Conservation (phyloP, 53 echinoderm and acorn worm species). For the Apostichopus leukothele region DNA sequence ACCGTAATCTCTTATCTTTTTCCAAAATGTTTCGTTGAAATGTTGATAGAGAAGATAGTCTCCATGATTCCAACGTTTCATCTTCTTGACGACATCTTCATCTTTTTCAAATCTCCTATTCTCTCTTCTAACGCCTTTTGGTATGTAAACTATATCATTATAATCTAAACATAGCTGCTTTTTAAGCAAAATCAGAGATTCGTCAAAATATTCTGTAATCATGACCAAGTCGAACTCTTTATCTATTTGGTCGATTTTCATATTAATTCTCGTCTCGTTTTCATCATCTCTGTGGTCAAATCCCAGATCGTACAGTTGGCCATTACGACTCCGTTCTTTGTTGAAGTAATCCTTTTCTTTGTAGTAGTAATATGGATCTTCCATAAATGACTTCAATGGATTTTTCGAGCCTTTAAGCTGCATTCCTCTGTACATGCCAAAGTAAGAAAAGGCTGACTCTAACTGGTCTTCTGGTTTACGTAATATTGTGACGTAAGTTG, state of each 20-base stretch:
- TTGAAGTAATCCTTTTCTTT: neutral
- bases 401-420: neutral
- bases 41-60: constrained; percentile 60
- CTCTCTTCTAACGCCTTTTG: constrained; percentile 31
- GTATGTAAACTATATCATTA: constrained; percentile 56
- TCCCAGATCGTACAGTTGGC: constrained; percentile 60
- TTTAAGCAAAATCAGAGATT: constrained; percentile 59
- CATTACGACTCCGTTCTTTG: constrained; percentile 39
- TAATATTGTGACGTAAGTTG: constrained; percentile 62
- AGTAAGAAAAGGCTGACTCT: constrained; percentile 31
- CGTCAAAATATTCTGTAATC: constrained; percentile 61
- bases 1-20: constrained; percentile 57
- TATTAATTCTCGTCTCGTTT: constrained; percentile 10
- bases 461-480: constrained; percentile 49
- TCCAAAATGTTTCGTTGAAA: constrained; percentile 70
- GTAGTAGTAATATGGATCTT: constrained; percentile 6
- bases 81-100: constrained; percentile 9
- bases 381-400: constrained; percentile 21
- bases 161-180: constrained; percentile 60
- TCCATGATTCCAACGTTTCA: constrained; percentile 53
- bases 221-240: constrained; percentile 58
- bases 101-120: neutral
- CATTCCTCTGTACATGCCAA: constrained; percentile 21
- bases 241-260: constrained; percentile 45
- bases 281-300: constrained; percentile 53